A percentile compares a stretch with the other conserved stretches of the same genome.
These are phyloP conservation scores for Baccha elongata DNA, from an alignment of 2,888 invertebrate species.

Conservation along the genomic window DNA sequence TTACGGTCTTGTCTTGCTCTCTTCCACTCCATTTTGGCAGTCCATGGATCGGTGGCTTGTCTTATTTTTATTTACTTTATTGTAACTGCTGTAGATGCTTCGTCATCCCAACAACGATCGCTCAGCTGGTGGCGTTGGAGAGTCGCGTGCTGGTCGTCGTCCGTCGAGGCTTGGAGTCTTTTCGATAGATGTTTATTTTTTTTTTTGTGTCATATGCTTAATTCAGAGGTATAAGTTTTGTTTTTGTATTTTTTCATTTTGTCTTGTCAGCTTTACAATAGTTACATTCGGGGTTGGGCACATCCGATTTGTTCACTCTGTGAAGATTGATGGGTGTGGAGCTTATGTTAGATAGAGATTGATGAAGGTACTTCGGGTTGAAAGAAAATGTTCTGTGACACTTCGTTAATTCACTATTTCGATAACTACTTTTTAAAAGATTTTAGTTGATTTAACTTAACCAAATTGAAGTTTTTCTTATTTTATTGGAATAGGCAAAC, in stretches of 20 bases:
- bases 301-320: constrained; percentile 62
- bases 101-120: constrained; percentile 68
- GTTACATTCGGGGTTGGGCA: constrained; percentile 67
- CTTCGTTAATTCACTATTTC: too few species aligned
- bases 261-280: constrained; percentile 57
- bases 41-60: constrained; percentile 2
- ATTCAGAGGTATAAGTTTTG: constrained; percentile 13
- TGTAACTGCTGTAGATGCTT: constrained; percentile 54
- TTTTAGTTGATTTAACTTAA: too few species aligned
- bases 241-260: constrained; percentile 33
- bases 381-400: constrained; percentile 10
- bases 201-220: constrained; percentile 42
- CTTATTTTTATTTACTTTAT: constrained; percentile 34
- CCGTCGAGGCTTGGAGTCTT: constrained; percentile 27
- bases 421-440: too few species aligned
- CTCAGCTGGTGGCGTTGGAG: constrained; percentile 71
- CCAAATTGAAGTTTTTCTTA: too few species aligned
- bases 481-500: too few species aligned
- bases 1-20: constrained; percentile 14
- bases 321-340: constrained; percentile 70
- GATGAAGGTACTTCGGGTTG: constrained; percentile 26
- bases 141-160: constrained; percentile 70
- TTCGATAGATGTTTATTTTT: constrained; percentile 1
- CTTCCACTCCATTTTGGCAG: not conserved
- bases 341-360: constrained; percentile 43